A percentile compares a stretch with the other conserved stretches of the same genome.
Conservation (phyloP, 2,113 vertebrate genomes). For the Manacus vitellinus region DNA sequence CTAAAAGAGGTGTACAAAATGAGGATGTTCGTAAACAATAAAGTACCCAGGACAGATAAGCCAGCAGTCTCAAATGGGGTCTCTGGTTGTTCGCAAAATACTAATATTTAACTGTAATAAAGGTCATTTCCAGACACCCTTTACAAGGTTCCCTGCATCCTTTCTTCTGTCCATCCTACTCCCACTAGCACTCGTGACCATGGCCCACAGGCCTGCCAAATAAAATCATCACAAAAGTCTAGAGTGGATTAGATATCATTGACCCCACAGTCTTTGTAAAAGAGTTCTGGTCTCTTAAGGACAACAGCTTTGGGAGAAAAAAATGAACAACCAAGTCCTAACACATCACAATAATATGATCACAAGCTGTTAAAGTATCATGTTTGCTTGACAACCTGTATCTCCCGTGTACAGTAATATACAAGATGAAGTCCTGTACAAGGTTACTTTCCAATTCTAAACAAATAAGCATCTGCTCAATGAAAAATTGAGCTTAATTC, state of each 20-base stretch:
- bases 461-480: background rate
- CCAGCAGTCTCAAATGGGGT: background rate
- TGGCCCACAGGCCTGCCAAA: background rate
- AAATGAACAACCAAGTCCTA: background rate
- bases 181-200: background rate
- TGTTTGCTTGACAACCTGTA: background rate
- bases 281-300: background rate
- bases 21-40: background rate
- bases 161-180: background rate
- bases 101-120: background rate
- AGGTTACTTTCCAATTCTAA: background rate
- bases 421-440: background rate
- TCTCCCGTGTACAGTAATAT: too few species aligned
- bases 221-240: background rate
- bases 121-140: background rate
- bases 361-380: background rate
- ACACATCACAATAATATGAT: background rate
- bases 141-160: background rate
- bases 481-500: background rate
- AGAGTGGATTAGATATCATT: fast-evolving
- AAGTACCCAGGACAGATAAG: background rate
- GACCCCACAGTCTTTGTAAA: background rate
- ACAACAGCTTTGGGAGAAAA: background rate
- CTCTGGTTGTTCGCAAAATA: background rate
- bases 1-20: background rate